A percentile compares a stretch with the other conserved stretches of the same genome.
Evolutionary conservation across 2,888 invertebrate genomes (phyloP).

Genomic region (Drosophila gaucha): DNA sequence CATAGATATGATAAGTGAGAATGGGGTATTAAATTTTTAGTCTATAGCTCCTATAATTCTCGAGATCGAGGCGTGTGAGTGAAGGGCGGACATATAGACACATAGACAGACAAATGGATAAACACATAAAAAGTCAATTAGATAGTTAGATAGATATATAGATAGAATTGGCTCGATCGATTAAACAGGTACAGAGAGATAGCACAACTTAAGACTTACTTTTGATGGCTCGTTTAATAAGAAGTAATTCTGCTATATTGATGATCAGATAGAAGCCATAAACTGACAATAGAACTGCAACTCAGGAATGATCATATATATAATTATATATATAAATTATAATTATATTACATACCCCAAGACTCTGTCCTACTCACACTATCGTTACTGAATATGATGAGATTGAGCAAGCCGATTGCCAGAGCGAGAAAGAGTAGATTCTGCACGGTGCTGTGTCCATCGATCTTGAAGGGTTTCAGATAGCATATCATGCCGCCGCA

Average conservation of each 20-base stretch:
- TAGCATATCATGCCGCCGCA: slow-evolving; percentile 57
- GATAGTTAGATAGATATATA: too few species aligned
- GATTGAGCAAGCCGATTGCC: slow-evolving; percentile 20
- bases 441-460: slow-evolving; percentile 29
- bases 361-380: slow-evolving; percentile 10
- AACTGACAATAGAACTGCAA: slow-evolving; percentile 30
- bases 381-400: neutral
- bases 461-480: slow-evolving; percentile 54
- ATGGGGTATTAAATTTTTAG: too few species aligned
- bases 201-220: too few species aligned
- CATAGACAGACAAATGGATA: neutral
- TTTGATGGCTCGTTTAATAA: slow-evolving; percentile 30
- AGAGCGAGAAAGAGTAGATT: slow-evolving; percentile 54
- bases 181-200: too few species aligned
- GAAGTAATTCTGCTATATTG: slow-evolving; percentile 42
- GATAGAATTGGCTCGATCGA: too few species aligned
- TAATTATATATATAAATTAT: neutral
- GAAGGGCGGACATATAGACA: neutral
- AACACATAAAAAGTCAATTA: too few species aligned
- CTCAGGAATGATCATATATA: neutral
- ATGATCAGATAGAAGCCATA: slow-evolving; percentile 41
- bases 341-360: slow-evolving; percentile 15
- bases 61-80: neutral
- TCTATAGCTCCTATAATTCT: too few species aligned
- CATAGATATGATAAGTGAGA: too few species aligned